Evolutionary conservation across 1,140 invertebrate genomes (phyloP).

Genomic region (Triops longicaudatus): DNA sequence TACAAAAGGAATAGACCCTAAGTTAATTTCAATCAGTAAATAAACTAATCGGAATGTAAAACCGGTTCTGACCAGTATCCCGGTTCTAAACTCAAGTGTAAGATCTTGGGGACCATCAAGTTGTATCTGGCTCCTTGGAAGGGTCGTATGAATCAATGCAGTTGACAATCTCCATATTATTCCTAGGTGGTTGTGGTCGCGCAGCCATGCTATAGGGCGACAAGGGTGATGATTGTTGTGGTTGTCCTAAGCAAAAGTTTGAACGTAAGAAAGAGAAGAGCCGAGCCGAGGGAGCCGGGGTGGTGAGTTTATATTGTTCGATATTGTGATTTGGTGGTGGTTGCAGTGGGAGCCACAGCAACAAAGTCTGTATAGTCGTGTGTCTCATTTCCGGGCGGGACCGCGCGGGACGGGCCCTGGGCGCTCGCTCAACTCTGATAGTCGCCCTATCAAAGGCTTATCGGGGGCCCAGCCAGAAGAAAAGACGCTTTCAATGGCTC

Average conservation of each 20-base stretch:
- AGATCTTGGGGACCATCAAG: background rate
- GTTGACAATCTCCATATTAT: background rate
- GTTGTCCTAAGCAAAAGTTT: constrained; percentile 12
- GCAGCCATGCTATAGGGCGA: background rate
- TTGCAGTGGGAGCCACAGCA: background rate
- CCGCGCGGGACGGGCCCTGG: constrained; percentile 11
- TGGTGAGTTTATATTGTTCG: constrained; percentile 12
- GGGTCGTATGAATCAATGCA: background rate
- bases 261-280: background rate
- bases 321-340: constrained; percentile 3
- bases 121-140: background rate
- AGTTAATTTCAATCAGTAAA: too few relatives aligned
- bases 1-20: too few relatives aligned
- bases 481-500: constrained; percentile 14
- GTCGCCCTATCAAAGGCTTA: constrained; percentile 11
- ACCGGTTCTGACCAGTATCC: too few relatives aligned
- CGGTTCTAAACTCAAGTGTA: too few relatives aligned
- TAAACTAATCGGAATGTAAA: too few relatives aligned
- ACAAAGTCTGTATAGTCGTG: constrained; percentile 15
- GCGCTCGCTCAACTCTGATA: constrained; percentile 9
- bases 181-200: background rate
- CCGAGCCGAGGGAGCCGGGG: background rate
- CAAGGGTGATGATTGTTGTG: background rate
- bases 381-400: constrained; percentile 13
- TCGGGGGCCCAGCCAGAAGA: constrained; percentile 13